Evolutionary conservation across 1,140 invertebrate species (phyloP), one percentile per base, ranked within the genome.

Genomic region (Lasioglossum albipes): DNA sequence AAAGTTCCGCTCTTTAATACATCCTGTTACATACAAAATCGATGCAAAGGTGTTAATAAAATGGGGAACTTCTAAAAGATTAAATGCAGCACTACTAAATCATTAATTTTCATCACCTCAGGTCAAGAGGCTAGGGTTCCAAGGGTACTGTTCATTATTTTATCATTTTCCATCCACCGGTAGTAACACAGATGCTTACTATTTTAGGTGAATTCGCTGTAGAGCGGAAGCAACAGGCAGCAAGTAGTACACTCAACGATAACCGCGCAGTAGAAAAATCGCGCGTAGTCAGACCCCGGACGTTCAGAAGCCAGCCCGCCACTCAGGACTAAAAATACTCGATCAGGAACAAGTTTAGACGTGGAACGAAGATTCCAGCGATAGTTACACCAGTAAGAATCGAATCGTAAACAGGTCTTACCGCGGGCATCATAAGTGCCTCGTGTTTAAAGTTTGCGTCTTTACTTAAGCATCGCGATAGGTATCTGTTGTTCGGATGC

Each of bases 201-300:
- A 10, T 31, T 18, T 20, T 41, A 65, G 62, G 31, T 41, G 2
- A 20, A 6, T 41, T 41, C 27, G 16, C 20, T 22, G 36, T 16
- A 49, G 5, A 41, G 22, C 27, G 2, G 16, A 65, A 20, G 20
- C 12, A 16, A 54, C 52, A 16, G 10, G 9, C 0, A 16, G 41
- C 12, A 61, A 77, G 70, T 73, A 45, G 76, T 65, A 57, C 16
- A 31, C 45, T n/a, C 12, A 27, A 45, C 4, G 10, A 9, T 12
- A 27, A 6, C 10, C 7, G 7, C 12, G 13, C 31, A 72, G 75
- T 78, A 72, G 75, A 72, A 64, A 64, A 52, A 1, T 42, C n/a
- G 13, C 41, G 13, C 6, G n/a, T 42, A 31, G 62, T 49, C 77
- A 66, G 71, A 45, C 70, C 13, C 20, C 45, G 42, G 36, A 4